These are phyloP conservation scores for Astur gentilis DNA, from an alignment of 2,113 vertebrate species.

Conservation along the genomic window DNA sequence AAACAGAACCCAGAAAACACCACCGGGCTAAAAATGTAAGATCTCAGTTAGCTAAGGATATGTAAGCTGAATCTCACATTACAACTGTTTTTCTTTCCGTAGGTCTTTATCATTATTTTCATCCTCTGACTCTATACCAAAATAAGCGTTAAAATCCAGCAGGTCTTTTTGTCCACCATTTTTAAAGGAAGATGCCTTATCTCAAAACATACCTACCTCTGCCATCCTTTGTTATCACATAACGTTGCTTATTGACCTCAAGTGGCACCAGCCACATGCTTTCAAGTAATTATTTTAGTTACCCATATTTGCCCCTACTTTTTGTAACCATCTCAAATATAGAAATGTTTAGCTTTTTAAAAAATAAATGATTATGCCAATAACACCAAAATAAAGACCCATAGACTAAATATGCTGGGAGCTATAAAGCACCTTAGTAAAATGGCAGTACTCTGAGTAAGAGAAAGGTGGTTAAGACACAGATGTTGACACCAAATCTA, in stretches of 20 bases:
- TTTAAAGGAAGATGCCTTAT: neutral
- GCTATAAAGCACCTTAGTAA: neutral
- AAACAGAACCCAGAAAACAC: neutral
- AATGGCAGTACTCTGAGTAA: neutral
- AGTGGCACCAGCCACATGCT: neutral
- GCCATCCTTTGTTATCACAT: neutral
- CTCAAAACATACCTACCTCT: neutral
- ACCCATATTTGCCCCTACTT: neutral
- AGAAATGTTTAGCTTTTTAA: neutral
- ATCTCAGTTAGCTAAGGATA: neutral
- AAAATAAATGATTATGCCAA: neutral
- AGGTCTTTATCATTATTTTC: neutral
- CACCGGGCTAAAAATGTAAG: neutral
- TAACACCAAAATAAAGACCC: neutral
- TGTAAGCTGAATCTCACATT: neutral
- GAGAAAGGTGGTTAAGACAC: neutral
- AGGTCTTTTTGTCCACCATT: neutral
- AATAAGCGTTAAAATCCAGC: neutral
- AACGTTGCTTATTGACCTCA: neutral
- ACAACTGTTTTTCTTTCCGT: neutral
- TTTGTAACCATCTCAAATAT: neutral
- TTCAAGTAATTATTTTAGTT: neutral
- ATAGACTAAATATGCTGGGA: neutral
- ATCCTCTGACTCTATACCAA: neutral
- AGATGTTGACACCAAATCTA: neutral